These are phyloP conservation scores for Gallinago solitaria DNA, from an alignment of 2,797 vertebrate genomes.

Conservation along the genomic window DNA sequence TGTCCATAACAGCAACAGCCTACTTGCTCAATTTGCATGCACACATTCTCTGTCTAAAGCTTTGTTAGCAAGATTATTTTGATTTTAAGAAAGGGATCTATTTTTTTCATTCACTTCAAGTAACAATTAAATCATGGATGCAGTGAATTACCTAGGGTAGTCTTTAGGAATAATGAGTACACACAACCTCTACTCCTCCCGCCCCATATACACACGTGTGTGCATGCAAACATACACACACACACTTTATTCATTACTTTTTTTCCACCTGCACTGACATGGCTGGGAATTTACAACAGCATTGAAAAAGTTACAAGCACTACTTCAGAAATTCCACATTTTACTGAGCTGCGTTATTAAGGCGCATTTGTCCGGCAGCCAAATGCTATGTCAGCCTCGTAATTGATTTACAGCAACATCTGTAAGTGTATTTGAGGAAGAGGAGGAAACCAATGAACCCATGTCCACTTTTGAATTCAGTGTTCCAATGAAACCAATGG, in stretches of 20 bases:
- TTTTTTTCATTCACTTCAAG: slow-evolving; percentile 21
- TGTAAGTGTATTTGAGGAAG: slow-evolving; percentile 68
- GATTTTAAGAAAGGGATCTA: neutral
- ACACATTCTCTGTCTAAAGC: neutral
- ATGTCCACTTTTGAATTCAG: neutral
- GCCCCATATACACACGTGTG: accelerated
- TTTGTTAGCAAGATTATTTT: neutral
- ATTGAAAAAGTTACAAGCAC: slow-evolving; percentile 83
- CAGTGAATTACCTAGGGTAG: slow-evolving; percentile 12
- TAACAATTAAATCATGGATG: slow-evolving; percentile 54
- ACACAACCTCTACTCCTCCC: neutral
- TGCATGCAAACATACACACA: neutral
- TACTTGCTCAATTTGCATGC: neutral
- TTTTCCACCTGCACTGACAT: slow-evolving; percentile 85
- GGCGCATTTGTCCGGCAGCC: slow-evolving; percentile 86
- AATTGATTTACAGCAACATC: slow-evolving; percentile 87
- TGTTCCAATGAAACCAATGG: neutral
- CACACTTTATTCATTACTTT: slow-evolving; percentile 73
- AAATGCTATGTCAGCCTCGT: slow-evolving; percentile 80
- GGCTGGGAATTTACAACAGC: slow-evolving; percentile 83
- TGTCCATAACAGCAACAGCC: neutral
- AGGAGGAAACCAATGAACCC: slow-evolving; percentile 26
- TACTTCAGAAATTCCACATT: slow-evolving; percentile 84
- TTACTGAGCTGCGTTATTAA: slow-evolving; percentile 80
- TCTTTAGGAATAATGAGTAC: neutral